Conservation (phyloP, 2,113 vertebrate species). For the Paramormyrops kingsleyae region DNA sequence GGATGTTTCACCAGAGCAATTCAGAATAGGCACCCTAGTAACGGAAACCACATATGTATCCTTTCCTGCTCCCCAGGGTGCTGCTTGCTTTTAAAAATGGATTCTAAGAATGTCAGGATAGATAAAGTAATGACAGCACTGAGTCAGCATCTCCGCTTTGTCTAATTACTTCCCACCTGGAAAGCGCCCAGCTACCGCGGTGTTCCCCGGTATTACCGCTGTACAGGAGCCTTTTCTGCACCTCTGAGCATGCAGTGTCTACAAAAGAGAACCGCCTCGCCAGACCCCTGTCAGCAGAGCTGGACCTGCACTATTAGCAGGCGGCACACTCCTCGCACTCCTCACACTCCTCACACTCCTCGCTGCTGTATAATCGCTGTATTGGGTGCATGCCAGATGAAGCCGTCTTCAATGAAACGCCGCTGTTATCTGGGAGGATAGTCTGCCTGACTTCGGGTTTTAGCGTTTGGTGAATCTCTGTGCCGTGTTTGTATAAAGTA, state of each 20-base stretch:
- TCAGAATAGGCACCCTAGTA: neutral
- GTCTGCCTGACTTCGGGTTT: neutral
- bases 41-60: neutral
- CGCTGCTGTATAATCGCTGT: neutral
- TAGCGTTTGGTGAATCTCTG: neutral
- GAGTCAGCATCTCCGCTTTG: neutral
- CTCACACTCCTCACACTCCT: neutral
- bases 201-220: neutral
- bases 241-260: neutral
- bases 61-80: neutral
- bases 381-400: neutral
- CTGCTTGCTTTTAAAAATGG: neutral
- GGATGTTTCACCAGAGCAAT: neutral
- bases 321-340: neutral
- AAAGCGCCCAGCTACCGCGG: neutral
- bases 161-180: neutral
- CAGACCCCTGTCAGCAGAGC: neutral
- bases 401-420: neutral
- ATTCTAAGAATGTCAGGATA: neutral
- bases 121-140: neutral
- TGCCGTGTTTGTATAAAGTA: neutral
- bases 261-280: no score
- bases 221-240: neutral
- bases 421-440: neutral
- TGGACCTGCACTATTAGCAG: neutral